Base-by-base conservation (phyloP, 1,140 invertebrate genomes). In the Pseudomyrmex pallidus region DNA sequence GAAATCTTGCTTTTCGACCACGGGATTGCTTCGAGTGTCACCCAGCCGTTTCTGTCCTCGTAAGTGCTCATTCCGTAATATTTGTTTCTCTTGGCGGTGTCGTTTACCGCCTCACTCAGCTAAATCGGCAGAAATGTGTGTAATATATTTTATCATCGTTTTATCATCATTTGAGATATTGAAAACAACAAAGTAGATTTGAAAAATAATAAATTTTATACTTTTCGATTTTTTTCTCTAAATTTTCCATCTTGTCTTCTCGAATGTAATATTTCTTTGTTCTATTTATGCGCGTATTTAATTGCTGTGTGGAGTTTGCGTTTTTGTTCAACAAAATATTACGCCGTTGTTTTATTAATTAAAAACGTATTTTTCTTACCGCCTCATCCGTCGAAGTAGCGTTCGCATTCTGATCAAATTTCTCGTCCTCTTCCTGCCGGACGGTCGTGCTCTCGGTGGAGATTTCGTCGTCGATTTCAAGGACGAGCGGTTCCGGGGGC, bases 1-100 rank as follows among this genome's bases (percentile, higher is more conserved):
- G 96, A 96, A 66, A 97, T 96, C 93, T 97, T 97, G 82, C 96
- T 97, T 15, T 96, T 95, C 0, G 96, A 97, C 97, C 97, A 97
- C 0, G 97, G 96, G 7, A 97, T 95, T 0, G 96, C 96, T 70
- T 97, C 96, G 57, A 97, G 92, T 2, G 96, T 96, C 0, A 97
- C 96, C 97, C 97, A 97, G 0, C 96, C 96, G 74, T 96, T 96
- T 84, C 96, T 95, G 85, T 97, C 96, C 74, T 97, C 96, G 82
- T 95, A 96, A 1, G 95, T 95, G 91, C 95, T 94, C 92, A 88
- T 95, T 17, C 91, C 90, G 89, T 94, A 95, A 17, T 92, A 94
- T 68, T 94, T 94, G 82, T 94, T 93, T 73, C 92, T 90, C 62
- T 94, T 93, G n/a, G 85, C 15, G 1, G 93, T 93, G 61, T 96